Evolutionary conservation across 2,113 vertebrate genomes (phyloP).

Genomic region (Sturnus vulgaris): DNA sequence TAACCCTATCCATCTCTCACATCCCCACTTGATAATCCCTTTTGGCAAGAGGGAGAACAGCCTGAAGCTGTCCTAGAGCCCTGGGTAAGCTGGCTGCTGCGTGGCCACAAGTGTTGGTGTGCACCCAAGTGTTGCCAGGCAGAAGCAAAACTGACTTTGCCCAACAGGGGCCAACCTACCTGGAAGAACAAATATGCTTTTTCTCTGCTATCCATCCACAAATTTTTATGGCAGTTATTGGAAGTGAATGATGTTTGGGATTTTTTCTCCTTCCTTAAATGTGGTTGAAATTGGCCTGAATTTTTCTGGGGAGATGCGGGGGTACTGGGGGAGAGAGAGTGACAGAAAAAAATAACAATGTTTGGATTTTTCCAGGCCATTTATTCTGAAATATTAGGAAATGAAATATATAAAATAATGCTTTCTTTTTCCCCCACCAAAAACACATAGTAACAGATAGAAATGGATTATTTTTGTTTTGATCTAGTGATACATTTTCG

Average conservation of each 20-base stretch:
- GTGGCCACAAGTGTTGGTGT: fast-evolving
- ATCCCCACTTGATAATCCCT: neutral
- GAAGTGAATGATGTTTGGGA: neutral
- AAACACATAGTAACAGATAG: neutral
- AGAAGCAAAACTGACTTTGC: neutral
- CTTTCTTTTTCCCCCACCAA: neutral
- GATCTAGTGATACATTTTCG: neutral
- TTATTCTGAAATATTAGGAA: slow-evolving; percentile 13
- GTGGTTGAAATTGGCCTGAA: neutral
- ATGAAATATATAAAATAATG: neutral
- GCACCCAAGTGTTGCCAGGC: neutral
- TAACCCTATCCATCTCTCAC: neutral
- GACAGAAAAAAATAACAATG: slow-evolving; percentile 1
- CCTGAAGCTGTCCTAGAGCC: neutral
- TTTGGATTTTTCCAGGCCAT: slow-evolving; percentile 10
- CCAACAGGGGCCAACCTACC: neutral
- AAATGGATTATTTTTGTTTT: neutral
- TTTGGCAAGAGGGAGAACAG: neutral
- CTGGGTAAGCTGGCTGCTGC: neutral
- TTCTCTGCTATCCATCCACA: neutral
- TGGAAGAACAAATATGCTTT: neutral
- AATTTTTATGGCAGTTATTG: neutral
- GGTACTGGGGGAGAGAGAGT: neutral
- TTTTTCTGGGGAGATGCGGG: neutral
- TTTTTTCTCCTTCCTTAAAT: neutral